Conservation (phyloP, 2,888 invertebrate genomes). For the Clitarchus hookeri region DNA sequence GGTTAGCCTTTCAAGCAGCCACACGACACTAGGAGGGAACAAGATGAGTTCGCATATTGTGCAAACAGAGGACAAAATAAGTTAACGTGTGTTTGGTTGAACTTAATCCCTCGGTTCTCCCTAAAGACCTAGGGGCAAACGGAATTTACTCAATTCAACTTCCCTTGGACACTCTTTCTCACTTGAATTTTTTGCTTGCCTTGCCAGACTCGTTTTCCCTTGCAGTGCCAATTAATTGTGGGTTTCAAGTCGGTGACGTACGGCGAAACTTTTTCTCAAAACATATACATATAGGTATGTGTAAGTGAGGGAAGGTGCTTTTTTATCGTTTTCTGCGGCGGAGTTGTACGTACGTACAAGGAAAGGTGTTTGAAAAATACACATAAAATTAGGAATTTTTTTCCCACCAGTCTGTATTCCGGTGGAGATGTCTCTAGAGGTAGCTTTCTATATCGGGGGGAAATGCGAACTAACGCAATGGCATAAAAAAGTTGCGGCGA, state of each 20-base stretch:
- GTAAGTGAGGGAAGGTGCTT: not conserved
- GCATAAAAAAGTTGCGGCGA: not conserved
- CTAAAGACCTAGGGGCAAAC: not conserved
- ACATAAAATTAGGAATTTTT: not conserved
- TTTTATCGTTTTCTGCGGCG: not conserved
- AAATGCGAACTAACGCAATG: not conserved
- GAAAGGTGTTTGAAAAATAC: slow-evolving; percentile 3
- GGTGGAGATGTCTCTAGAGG: not conserved
- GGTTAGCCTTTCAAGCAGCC: too few species aligned
- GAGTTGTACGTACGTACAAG: slow-evolving; percentile 5
- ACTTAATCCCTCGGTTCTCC: not conserved
- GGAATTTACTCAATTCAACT: not conserved
- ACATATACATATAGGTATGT: not conserved
- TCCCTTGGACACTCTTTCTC: not conserved
- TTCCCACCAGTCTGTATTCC: not conserved
- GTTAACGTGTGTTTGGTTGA: not conserved
- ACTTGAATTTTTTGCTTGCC: not conserved
- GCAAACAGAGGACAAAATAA: slow-evolving; percentile 4
- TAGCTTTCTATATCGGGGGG: not conserved
- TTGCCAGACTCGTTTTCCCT: not conserved
- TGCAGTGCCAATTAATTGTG: not conserved
- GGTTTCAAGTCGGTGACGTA: slow-evolving; percentile 14
- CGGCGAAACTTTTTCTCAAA: slow-evolving; percentile 14
- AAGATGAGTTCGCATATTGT: not conserved
- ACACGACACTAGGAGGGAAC: too few species aligned